Evolutionary conservation across 2,888 invertebrate genomes (phyloP).

Genomic region (Caenorhabditis doughertyi): DNA sequence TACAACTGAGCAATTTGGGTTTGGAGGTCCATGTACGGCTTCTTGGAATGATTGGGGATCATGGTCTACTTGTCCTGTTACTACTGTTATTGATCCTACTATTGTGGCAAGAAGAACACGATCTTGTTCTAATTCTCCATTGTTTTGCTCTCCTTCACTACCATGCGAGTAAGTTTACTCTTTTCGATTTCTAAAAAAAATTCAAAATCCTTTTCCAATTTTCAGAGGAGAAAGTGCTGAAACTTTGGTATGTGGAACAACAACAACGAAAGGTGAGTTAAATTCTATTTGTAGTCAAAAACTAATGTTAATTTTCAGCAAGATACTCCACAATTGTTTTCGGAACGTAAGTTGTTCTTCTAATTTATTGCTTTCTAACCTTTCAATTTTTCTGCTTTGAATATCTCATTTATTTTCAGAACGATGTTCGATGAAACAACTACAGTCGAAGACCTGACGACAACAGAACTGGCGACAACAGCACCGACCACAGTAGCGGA

Average conservation of each 20-base stretch:
- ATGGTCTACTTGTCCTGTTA: conserved; percentile 52
- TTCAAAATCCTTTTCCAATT: not conserved
- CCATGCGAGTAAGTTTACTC: conserved; percentile 42
- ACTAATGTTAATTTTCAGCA: conserved; percentile 28
- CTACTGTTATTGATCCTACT: conserved; percentile 52
- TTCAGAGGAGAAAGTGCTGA: conserved; percentile 47
- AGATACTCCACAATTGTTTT: conserved; percentile 57
- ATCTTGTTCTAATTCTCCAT: conserved; percentile 14
- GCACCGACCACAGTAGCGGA: conserved; percentile 13
- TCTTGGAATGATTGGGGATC: conserved; percentile 55
- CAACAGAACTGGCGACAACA: conserved; percentile 31
- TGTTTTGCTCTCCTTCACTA: conserved; percentile 3
- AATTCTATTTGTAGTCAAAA: not conserved
- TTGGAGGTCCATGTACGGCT: conserved; percentile 15
- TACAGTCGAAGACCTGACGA: conserved; percentile 24
- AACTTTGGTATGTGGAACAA: conserved; percentile 56
- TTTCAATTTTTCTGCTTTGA: not conserved
- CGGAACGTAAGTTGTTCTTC: conserved; percentile 67
- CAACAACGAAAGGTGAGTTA: conserved; percentile 47
- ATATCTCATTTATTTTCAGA: conserved; percentile 16
- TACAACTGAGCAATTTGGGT: conserved; percentile 3
- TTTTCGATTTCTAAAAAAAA: not conserved
- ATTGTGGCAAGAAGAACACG: conserved; percentile 42
- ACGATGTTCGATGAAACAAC: conserved; percentile 48
- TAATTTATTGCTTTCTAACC: not conserved